A percentile compares a stretch with the other conserved stretches of the same genome.
These are phyloP conservation scores for Dichetophora obliterata DNA, from an alignment of 2,888 invertebrate species.

Conservation along the genomic window DNA sequence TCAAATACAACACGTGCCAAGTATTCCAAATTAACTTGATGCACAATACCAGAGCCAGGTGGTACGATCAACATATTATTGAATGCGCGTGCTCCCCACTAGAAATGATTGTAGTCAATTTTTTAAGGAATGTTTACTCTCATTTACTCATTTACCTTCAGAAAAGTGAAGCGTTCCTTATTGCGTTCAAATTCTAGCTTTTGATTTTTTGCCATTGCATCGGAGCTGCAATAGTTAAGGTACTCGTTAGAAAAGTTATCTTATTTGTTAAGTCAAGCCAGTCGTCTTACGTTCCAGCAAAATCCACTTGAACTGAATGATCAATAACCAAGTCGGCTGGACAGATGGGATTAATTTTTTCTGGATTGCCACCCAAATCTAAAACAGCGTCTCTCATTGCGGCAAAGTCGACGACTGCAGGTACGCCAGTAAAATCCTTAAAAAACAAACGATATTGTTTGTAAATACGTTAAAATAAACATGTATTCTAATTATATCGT, in stretches of 20 bases:
- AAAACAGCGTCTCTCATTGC: slow-evolving; percentile 98
- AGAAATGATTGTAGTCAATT: slow-evolving; percentile 49
- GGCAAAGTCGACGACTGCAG: slow-evolving; percentile 98
- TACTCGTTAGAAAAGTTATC: background rate
- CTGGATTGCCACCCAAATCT: slow-evolving; percentile 86
- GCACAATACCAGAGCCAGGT: slow-evolving; percentile 97
- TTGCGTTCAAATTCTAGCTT: slow-evolving; percentile 96
- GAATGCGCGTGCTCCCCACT: slow-evolving; percentile 98
- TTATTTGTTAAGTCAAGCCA: background rate
- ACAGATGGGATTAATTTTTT: slow-evolving; percentile 96
- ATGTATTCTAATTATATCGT: no score
- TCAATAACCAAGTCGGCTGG: slow-evolving; percentile 98
- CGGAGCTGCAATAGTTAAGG: slow-evolving; percentile 74
- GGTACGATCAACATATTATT: slow-evolving; percentile 97
- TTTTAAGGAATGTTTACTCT: background rate
- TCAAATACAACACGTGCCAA: slow-evolving; percentile 91
- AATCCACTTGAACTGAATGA: slow-evolving; percentile 98
- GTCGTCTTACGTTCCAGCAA: slow-evolving; percentile 76
- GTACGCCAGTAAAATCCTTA: slow-evolving; percentile 95
- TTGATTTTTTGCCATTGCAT: slow-evolving; percentile 92
- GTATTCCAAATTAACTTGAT: slow-evolving; percentile 98
- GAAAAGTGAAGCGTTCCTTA: slow-evolving; percentile 88
- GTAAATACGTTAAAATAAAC: no score
- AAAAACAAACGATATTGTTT: slow-evolving; percentile 30
- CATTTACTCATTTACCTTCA: background rate